phyloP scores from a whole-genome alignment of 64 coral and sea anemone genomes.

The Platygyra sinensis region DNA sequence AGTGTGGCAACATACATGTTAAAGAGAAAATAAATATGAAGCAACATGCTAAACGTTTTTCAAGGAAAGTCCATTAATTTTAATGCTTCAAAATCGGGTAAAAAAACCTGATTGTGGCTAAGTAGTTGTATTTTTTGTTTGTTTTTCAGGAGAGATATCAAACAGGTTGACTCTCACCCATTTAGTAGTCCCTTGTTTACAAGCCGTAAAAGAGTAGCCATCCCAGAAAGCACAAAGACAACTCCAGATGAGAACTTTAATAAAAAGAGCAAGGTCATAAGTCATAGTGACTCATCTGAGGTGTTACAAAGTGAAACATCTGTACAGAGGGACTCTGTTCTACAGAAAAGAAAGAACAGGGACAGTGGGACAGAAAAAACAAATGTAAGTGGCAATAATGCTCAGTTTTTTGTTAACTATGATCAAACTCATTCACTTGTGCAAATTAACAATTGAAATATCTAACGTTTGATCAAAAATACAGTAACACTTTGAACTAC shows the following conservation, averaged over 20 bases:
- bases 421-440: too few species aligned
- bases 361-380: background rate
- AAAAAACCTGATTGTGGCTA: too few species aligned
- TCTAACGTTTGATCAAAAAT: too few species aligned
- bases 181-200: background rate
- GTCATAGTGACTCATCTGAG: background rate
- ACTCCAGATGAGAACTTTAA: background rate
- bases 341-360: conserved; percentile 8
- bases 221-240: background rate
- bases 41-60: too few species aligned
- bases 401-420: background rate
- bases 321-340: background rate
- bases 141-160: conserved; percentile 15
- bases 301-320: background rate
- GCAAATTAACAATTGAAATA: too few species aligned
- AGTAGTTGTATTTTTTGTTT: background rate
- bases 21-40: too few species aligned
- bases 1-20: too few species aligned
- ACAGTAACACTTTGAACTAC: too few species aligned
- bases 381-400: background rate
- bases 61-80: too few species aligned
- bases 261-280: conserved; percentile 19
- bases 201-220: background rate
- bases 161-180: background rate
- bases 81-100: too few species aligned